Evolutionary conservation across 2,113 vertebrate genomes (phyloP), one percentile per base, ranked within the genome.

Genomic region (Gnathonemus echidnorhynchus): DNA sequence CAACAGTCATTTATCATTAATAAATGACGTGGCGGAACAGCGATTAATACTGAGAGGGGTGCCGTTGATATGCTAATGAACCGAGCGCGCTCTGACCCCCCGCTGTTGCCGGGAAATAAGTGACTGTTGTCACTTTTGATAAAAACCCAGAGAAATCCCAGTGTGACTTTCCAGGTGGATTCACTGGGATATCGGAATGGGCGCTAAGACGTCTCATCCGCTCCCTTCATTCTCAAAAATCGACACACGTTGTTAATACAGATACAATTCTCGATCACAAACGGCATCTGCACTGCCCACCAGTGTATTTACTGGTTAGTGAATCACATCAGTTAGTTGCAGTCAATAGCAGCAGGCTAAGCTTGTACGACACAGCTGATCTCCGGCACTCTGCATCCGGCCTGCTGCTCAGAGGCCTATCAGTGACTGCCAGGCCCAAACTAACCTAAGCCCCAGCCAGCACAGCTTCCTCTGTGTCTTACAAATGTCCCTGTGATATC

Each of bases 21-120:
- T 87, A 53, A 87, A 87, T 87, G 86, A 87, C 49, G n/a, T 52
- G 27, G 6, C 17, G 5, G 49, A 39, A 53, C 31, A 13, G 49
- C 49, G n/a, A 49, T 48, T 87, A 24, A 27, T 52, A 87, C 48
- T 84, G 42, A 46, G 45, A 85, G 42, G 45, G 39, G 45, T 3
- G 45, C 83, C 10, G 83, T 85, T 85, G 83, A 85, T 85, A 85
- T 85, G 83, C 45, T 85, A 85, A 85, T 85, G 83, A 46, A 39
- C 19, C 24, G 13, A 8, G 86, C 3, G 0, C 6, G n/a, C 46
- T 87, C 15, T 53, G 49, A 87, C 86, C 86, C 62, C 49, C 86
- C 2, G n/a, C 45, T 87, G 86, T 53, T 52, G 86, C 86, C 1
- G 5, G 86, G 86, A 15, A 50, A 27, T 85, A 87, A 87, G 39